Base-by-base conservation (phyloP, 1,140 invertebrate species). In the Caerostris darwini region DNA sequence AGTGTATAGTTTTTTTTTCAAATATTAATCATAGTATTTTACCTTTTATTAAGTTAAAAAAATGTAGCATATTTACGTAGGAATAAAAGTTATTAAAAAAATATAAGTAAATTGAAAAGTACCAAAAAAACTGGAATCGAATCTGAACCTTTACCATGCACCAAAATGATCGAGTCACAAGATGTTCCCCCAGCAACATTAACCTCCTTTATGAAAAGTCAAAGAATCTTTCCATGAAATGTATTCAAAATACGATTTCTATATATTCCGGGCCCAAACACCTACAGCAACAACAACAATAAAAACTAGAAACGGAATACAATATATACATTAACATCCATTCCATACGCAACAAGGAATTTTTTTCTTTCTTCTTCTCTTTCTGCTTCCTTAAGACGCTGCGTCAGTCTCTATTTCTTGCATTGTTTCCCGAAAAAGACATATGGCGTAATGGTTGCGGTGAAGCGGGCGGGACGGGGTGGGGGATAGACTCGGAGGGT, bases 361-460 rank as follows among this genome's bases (percentile, higher is more conserved):
- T 34, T 17, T 17, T 82, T 54, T 56, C n/a, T n/a, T n/a, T n/a
- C 54, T 3, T 82, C 81, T 56, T 2, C 14, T 34, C 34, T 34
- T 34, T 34, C 50, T n/a, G 10, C 34, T 34, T 34, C 34, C 34
- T 34, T 34, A 34, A 34, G 34, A 34, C 34, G 34, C 34, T 34
- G 34, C 34, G 34, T 34, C 34, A 34, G 34, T 34, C 34, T 34
- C 34, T 83, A 83, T 77, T 77, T 77, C 19, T 77, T 34, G 71
- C 71, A 50, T 77, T 77, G 71, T 77, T 77, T 77, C 50, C 53
- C 71, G 8, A 12, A 71, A 77, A 77, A 53, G 71, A 77, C 71
- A 34, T 77, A 77, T 53, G 71, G 53, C 71, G 34, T 77, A 77
- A 77, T 77, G 71, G 71, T 77, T 77, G 71, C 34, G 34, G 71